These are phyloP conservation scores for Corythornis vintsioides DNA, from an alignment of 2,113 vertebrate genomes.

Conservation along the genomic window DNA sequence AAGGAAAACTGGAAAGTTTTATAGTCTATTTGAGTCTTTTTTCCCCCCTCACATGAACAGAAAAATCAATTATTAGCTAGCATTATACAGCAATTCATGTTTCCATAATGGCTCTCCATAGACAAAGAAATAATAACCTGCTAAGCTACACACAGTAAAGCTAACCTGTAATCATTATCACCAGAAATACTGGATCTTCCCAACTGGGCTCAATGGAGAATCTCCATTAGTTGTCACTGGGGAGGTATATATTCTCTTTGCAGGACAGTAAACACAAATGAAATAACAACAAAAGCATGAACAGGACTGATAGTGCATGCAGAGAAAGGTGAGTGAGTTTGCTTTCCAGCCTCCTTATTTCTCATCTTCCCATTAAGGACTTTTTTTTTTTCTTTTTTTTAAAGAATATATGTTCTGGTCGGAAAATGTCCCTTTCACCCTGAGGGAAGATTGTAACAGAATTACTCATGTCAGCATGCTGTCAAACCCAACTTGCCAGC, in stretches of 20 bases:
- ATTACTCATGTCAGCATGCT: not conserved
- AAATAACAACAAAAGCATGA: not conserved
- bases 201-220: not conserved
- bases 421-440: not conserved
- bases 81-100: not conserved
- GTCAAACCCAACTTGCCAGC: not conserved
- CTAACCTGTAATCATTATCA: not conserved
- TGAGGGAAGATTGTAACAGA: not conserved
- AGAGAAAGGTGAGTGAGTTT: not conserved
- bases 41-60: not conserved
- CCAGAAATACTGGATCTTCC: not conserved
- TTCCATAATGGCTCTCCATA: not conserved
- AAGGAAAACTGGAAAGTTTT: not conserved
- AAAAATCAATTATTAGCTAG: conserved; percentile 18
- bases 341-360: not conserved
- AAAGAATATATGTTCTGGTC: not conserved
- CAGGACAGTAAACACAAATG: not conserved
- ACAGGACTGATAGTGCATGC: not conserved
- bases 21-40: not conserved
- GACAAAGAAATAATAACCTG: not conserved
- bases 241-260: not conserved
- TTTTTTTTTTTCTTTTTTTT: not conserved
- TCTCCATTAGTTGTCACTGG: not conserved
- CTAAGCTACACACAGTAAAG: not conserved
- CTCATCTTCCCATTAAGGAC: not conserved